These are phyloP conservation scores for Malurus cyaneus DNA, from an alignment of 2,113 vertebrate species.

Conservation along the genomic window DNA sequence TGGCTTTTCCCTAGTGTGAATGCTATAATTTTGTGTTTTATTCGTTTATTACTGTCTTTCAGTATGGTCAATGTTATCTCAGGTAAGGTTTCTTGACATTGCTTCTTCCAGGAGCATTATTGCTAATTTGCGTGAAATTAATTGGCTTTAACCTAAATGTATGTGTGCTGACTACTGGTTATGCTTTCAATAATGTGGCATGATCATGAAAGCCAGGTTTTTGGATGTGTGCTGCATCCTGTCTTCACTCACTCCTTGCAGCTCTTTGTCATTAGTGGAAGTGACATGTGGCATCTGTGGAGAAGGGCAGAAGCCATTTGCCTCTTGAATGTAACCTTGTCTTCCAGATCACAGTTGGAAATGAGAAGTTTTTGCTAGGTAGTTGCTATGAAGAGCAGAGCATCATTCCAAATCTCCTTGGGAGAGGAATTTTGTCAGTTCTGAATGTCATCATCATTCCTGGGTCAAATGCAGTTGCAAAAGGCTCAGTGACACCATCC, in stretches of 20 bases:
- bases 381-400: neutral
- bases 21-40: neutral
- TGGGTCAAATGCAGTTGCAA: neutral
- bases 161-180: neutral
- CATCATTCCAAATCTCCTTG: neutral
- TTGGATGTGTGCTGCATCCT: neutral
- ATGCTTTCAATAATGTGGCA: fast-evolving
- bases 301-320: neutral
- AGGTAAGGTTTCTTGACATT: neutral
- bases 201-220: neutral
- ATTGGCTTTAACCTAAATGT: neutral
- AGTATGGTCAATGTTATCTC: neutral
- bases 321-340: neutral
- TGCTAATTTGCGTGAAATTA: neutral
- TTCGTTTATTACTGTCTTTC: neutral
- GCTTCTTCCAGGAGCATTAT: neutral
- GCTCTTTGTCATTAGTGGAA: neutral
- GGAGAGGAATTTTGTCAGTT: neutral
- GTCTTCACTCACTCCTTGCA: neutral
- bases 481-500: neutral
- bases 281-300: neutral
- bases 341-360: neutral
- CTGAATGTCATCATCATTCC: neutral
- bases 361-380: neutral
- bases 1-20: neutral